Evolutionary conservation across 2,888 invertebrate species (phyloP).

Genomic region (Synanthedon tipuliformis): DNA sequence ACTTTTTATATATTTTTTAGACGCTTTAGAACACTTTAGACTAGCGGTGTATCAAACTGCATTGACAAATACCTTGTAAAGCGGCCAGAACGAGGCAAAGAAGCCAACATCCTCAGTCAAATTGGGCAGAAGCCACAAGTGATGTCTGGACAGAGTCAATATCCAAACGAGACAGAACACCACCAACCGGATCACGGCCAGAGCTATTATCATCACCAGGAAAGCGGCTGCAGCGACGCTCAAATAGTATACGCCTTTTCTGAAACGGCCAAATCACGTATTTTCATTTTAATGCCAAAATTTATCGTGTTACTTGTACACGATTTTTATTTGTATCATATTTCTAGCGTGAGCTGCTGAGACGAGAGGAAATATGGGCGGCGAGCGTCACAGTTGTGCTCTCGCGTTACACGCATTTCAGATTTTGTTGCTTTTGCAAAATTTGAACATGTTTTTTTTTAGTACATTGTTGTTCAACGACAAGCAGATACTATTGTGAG

Average conservation of each 20-base stretch:
- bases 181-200: conserved; percentile 89
- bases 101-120: conserved; percentile 99
- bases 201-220: conserved; percentile 90
- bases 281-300: too few species aligned
- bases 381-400: too few species aligned
- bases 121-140: conserved; percentile 99
- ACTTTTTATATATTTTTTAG: not conserved
- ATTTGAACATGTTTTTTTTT: too few species aligned
- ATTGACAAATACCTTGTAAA: conserved; percentile 79
- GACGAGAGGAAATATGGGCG: too few species aligned
- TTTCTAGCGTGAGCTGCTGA: too few species aligned
- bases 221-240: conserved; percentile 95
- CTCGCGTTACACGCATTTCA: too few species aligned
- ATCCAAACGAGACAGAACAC: conserved; percentile 94
- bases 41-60: not conserved
- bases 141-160: conserved; percentile 87
- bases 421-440: too few species aligned
- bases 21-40: not conserved
- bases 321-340: too few species aligned
- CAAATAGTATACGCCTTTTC: conserved; percentile 95
- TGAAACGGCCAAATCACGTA: conserved; percentile 26
- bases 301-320: too few species aligned
- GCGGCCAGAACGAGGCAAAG: conserved; percentile 97
- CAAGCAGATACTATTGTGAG: too few species aligned
- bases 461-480: too few species aligned